Evolutionary conservation across 2,888 invertebrate species (phyloP), one percentile per base, ranked within the genome.

Genomic region (Ceratothoa steindachneri): DNA sequence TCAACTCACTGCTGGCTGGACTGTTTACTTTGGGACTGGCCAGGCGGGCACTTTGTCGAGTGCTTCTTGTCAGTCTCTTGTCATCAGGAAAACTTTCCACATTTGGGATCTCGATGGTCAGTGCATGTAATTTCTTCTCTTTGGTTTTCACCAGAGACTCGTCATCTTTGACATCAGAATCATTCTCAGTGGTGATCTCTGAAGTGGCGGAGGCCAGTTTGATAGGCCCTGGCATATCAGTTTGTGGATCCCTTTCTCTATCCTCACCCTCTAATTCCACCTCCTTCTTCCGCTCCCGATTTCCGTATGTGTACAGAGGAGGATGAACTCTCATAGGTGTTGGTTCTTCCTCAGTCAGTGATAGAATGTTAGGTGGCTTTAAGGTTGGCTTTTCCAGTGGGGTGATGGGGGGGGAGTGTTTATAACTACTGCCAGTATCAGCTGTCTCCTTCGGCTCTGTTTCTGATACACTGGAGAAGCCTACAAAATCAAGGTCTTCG

Each of bases 31-130:
- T 83, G 1, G 82, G 82, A 70, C 82, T 82, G 2, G 81, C 81
- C 52, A 82, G 82, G 67, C 84, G 80, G 4, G 84, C 84, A 71
- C 83, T 84, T 0, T 83, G 83, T 73, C 84, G 81, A 0, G 84
- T 84, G 78, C 82, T 83, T 69, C 84, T 80, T 5, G 82, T 80
- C 69, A 82, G 76, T 74, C 83, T 81, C 74, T 82, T 81, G 78
- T 83, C 82, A 87, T 88, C 77, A 86, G 70, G 51, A 24, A 74
- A 69, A 67, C 51, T 30, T 28, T 73, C 76, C 7, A 77, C 41
- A 31, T 66, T 71, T 2, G 93, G 93, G 81, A 93, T 93, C 84
- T 93, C 93, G 81, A 93, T 93, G 1, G 93, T 87, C 81, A 93
- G 87, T 83, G 93, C 93, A 82, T 92, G 91, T 55, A 92, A 85